Evolutionary conservation across 1,140 invertebrate species (phyloP).

Genomic region (Diabrotica virgifera): DNA sequence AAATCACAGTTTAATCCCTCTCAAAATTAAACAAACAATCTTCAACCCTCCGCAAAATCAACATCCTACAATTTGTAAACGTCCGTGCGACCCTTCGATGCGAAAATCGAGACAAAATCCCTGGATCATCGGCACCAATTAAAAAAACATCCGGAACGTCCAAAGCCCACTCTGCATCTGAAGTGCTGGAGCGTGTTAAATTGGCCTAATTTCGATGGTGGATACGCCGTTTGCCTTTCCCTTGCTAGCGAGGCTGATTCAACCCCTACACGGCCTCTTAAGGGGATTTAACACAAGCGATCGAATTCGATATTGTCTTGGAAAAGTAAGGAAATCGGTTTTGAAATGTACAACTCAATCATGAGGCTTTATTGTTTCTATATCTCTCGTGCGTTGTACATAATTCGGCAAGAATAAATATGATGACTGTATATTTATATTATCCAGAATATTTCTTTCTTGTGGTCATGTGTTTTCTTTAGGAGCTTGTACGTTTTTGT

Average conservation of each 20-base stretch:
- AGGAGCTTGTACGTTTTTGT: too few relatives aligned
- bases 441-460: too few relatives aligned
- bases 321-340: too few relatives aligned
- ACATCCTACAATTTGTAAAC: constrained; percentile 6
- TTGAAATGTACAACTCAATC: too few relatives aligned
- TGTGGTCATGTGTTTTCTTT: too few relatives aligned
- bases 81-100: background rate
- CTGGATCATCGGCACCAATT: constrained; percentile 11
- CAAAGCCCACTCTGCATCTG: background rate
- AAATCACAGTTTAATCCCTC: background rate
- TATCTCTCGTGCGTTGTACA: too few relatives aligned
- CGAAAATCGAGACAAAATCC: constrained; percentile 1
- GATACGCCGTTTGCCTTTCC: constrained; percentile 9
- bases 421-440: too few relatives aligned
- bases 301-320: too few relatives aligned
- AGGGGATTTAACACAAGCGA: too few relatives aligned
- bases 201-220: constrained; percentile 9
- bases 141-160: constrained; percentile 10
- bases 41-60: background rate
- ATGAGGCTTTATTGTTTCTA: too few relatives aligned
- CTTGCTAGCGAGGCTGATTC: background rate
- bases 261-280: background rate
- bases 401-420: too few relatives aligned
- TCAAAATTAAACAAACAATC: background rate
- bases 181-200: constrained; percentile 13